Evolutionary conservation across 2,888 invertebrate genomes (phyloP), one percentile per base, ranked within the genome.

Genomic region (Drosophila pseudotalamancana): DNA sequence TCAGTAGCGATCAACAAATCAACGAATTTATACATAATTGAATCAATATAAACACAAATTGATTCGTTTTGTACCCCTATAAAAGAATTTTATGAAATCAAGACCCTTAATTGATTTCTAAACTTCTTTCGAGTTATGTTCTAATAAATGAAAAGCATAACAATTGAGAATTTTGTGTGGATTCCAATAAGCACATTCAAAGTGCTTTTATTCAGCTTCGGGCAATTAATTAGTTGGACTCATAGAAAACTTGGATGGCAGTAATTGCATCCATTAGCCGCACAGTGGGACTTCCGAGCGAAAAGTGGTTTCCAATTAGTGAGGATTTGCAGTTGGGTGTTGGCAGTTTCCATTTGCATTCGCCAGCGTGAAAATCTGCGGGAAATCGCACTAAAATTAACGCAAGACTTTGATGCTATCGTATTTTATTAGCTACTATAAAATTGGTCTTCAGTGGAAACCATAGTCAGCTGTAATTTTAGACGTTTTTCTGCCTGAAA

Each of bases 261-360:
- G 78, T 82, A 81, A 84, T 82, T 84, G 72, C 67, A 71, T 86
- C 88, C 89, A 89, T 89, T 89, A 89, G 88, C 76, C 64, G 67
- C 89, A 62, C 89, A 89, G 89, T 86, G 75, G 88, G 89, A 85
- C 72, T 80, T 85, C 76, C 71, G 39, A 57, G 39, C 69, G 73
- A 78, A 84, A 82, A 82, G 84, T 84, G 84, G 60, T 54, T 73
- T 61, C 76, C 84, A 84, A 82, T 82, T 84, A 82, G 76, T 66
- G 69, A 42, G 70, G 23, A 18, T 2, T 29, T 21, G n/a, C n/a
- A 11, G 31, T 9, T 40, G 45, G 27, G 23, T 21, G n/a, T 19
- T 12, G 29, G 39, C 18, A 21, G 43, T 60, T n/a, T 29, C 60
- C 70, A 83, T 74, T 84, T 81, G 77, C 80, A 83, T 85, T 65